Conservation (phyloP, 2,888 invertebrate genomes). For the Hyles lineata region DNA sequence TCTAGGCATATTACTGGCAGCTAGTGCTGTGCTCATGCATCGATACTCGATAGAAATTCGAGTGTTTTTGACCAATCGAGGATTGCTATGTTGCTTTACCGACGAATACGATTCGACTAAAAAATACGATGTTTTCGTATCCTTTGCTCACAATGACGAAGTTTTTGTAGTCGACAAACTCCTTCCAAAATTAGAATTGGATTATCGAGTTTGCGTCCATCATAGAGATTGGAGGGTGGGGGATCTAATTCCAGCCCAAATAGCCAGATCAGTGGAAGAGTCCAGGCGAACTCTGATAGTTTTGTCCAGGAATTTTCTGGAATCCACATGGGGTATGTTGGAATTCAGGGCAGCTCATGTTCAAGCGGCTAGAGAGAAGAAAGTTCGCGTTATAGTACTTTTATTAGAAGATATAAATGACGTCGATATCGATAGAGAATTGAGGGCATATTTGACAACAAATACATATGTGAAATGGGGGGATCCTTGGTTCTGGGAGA, state of each 20-base stretch:
- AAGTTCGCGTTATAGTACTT: constrained; percentile 89
- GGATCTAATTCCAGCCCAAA: constrained; percentile 89
- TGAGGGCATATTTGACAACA: constrained; percentile 87
- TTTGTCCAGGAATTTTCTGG: constrained; percentile 47
- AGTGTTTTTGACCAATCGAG: constrained; percentile 41
- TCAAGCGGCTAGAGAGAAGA: constrained; percentile 66
- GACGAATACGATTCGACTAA: constrained; percentile 46
- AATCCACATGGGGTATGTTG: constrained; percentile 86
- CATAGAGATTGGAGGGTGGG: constrained; percentile 90
- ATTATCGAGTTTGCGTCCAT: constrained; percentile 87
- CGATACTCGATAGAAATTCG: constrained; percentile 43
- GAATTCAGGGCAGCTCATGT: constrained; percentile 85
- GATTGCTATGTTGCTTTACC: constrained; percentile 37
- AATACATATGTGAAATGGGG: constrained; percentile 93
- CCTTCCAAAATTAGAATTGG: constrained; percentile 87
- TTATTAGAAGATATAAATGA: constrained; percentile 86
- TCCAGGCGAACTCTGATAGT: constrained; percentile 71
- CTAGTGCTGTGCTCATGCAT: constrained; percentile 34
- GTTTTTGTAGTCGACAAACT: constrained; percentile 87
- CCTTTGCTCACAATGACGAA: constrained; percentile 91
- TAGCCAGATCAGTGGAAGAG: constrained; percentile 88
- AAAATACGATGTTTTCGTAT: constrained; percentile 92
- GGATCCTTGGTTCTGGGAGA: constrained; percentile 92
- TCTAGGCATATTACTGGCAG: constrained; percentile 25
- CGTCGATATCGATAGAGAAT: constrained; percentile 66